Conservation (phyloP, 2,888 invertebrate genomes). For the Dicyrtomina minuta region DNA sequence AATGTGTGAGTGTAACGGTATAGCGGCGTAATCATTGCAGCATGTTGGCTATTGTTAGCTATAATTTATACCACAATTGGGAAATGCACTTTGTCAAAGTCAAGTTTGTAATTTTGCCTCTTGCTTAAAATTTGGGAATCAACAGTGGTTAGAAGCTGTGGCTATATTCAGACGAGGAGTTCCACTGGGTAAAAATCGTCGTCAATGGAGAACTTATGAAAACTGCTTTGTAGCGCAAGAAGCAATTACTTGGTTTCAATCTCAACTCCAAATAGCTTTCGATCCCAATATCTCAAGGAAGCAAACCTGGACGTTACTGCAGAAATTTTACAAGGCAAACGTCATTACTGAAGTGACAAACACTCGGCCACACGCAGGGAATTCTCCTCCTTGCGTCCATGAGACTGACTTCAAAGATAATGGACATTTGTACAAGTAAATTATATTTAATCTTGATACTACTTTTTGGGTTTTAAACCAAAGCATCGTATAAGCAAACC, state of each 20-base stretch:
- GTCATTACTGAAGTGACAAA: slow-evolving; percentile 44
- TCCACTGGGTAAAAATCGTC: slow-evolving; percentile 46
- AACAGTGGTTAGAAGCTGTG: slow-evolving; percentile 50
- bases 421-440: slow-evolving; percentile 43
- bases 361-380: neutral
- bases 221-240: slow-evolving; percentile 47
- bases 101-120: too few species aligned
- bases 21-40: too few species aligned
- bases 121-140: too few species aligned
- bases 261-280: slow-evolving; percentile 42
- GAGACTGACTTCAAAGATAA: slow-evolving; percentile 51
- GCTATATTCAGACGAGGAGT: slow-evolving; percentile 48
- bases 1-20: too few species aligned
- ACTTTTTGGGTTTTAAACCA: neutral
- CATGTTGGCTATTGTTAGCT: too few species aligned
- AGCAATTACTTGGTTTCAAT: slow-evolving; percentile 48
- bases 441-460: neutral
- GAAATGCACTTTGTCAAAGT: too few species aligned
- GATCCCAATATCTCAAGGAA: slow-evolving; percentile 43
- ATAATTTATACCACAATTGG: too few species aligned
- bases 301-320: slow-evolving; percentile 43
- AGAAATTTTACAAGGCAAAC: slow-evolving; percentile 51
- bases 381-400: slow-evolving; percentile 30
- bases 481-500: neutral
- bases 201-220: slow-evolving; percentile 45